Evolutionary conservation across 1,140 invertebrate genomes (phyloP).

Genomic region (Aricia agestis): DNA sequence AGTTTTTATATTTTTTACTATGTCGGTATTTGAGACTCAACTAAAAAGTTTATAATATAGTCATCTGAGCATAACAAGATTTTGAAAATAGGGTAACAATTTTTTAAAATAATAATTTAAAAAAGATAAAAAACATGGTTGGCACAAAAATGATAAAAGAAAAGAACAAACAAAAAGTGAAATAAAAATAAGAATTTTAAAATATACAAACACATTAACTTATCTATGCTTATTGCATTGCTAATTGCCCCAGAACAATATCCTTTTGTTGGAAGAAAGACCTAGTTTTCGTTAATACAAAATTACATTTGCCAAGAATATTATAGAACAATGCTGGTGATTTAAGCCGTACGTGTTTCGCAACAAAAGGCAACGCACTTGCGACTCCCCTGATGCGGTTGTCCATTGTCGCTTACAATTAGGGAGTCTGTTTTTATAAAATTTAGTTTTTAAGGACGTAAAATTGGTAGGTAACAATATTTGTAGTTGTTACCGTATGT

Average conservation of each 20-base stretch:
- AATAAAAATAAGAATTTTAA: conserved; percentile 6
- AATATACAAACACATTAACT: conserved; percentile 55
- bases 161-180: conserved; percentile 9
- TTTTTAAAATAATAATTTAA: too few species aligned
- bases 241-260: conserved; percentile 64
- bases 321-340: conserved; percentile 49
- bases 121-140: too few species aligned
- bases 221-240: conserved; percentile 63
- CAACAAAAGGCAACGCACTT: conserved; percentile 9
- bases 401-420: too few species aligned
- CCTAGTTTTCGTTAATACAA: conserved; percentile 62
- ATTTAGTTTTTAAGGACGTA: too few species aligned
- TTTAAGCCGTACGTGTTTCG: conserved; percentile 29
- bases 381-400: background rate
- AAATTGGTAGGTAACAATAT: too few species aligned
- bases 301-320: conserved; percentile 51
- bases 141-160: background rate
- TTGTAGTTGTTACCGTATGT: too few species aligned
- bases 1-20: too few species aligned
- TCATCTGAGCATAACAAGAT: too few species aligned
- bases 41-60: too few species aligned
- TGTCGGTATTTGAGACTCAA: conserved; percentile 15
- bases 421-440: too few species aligned
- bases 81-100: too few species aligned
- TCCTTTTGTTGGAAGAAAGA: conserved; percentile 62